phyloP scores from a whole-genome alignment of 30 jellyfish, hydroid and myxozoan species.

The Catostylus mosaicus region DNA sequence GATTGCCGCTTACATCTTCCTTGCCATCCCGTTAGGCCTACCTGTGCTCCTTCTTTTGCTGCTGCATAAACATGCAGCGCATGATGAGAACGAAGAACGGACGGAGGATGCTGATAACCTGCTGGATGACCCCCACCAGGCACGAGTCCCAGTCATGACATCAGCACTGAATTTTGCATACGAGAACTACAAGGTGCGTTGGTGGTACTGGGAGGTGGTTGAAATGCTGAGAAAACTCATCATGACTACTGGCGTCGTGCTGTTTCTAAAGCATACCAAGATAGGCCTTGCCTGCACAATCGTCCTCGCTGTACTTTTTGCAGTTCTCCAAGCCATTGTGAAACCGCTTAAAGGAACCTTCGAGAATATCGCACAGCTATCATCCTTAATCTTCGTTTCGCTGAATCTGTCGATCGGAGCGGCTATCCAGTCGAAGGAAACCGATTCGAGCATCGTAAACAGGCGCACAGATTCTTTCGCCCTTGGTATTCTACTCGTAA shows the following conservation, averaged over 20 bases:
- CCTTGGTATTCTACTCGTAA: no score
- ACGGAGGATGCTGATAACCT: no score
- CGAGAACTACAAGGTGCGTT: constrained; percentile 23
- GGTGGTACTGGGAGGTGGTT: constrained; percentile 50
- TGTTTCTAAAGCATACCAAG: constrained; percentile 2
- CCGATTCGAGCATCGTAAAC: no score
- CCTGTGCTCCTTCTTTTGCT: constrained; percentile 37
- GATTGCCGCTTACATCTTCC: constrained; percentile 31
- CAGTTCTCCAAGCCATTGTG: constrained; percentile 25
- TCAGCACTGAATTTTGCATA: constrained; percentile 26
- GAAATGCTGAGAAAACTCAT: constrained; percentile 40
- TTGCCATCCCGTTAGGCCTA: constrained; percentile 42
- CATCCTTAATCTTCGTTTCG: constrained; percentile 14
- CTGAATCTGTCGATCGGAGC: constrained; percentile 27
- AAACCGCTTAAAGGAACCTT: constrained; percentile 16
- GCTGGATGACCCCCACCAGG: no score
- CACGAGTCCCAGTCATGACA: not conserved
- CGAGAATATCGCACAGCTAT: constrained; percentile 25
- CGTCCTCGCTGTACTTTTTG: constrained; percentile 13
- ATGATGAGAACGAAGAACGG: no score
- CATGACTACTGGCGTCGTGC: constrained; percentile 32
- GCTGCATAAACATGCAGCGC: not conserved
- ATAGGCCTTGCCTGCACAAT: constrained; percentile 19
- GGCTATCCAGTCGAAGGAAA: constrained; percentile 14
- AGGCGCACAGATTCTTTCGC: no score